phyloP scores from a whole-genome alignment of 2,888 invertebrate genomes.

The Altica lythri region DNA sequence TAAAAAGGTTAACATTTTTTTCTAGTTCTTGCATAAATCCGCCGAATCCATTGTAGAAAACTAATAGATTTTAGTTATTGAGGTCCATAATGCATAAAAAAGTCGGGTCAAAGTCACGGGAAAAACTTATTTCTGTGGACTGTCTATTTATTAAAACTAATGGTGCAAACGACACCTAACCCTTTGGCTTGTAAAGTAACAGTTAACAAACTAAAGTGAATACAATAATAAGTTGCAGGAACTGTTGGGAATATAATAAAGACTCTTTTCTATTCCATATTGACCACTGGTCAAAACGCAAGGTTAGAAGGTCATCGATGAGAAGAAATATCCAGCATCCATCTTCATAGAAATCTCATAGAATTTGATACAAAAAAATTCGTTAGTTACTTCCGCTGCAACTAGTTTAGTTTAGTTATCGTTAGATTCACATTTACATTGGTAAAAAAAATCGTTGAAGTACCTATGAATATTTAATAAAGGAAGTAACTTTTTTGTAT shows the following conservation, averaged over 20 bases:
- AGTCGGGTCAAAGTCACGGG: too few species aligned
- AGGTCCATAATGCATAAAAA: too few species aligned
- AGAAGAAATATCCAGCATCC: constrained; percentile 26
- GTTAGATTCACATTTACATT: too few species aligned
- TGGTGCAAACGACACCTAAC: neutral
- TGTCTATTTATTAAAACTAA: too few species aligned
- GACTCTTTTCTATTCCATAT: constrained; percentile 15
- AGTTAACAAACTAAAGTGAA: constrained; percentile 9
- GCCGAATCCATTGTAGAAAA: too few species aligned
- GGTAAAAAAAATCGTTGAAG: neutral
- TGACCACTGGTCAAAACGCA: constrained; percentile 29
- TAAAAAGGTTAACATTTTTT: too few species aligned
- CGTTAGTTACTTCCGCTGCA: constrained; percentile 26
- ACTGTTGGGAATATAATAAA: constrained; percentile 11
- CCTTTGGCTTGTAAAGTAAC: constrained; percentile 6
- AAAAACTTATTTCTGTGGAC: too few species aligned
- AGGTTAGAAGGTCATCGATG: constrained; percentile 15
- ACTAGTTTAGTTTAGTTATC: constrained; percentile 15
- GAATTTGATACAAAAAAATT: constrained; percentile 20
- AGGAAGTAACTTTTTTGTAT: constrained; percentile 11
- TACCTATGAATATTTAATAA: constrained; percentile 20
- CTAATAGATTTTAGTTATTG: too few species aligned
- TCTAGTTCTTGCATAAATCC: too few species aligned
- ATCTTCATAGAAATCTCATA: constrained; percentile 11
- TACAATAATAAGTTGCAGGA: constrained; percentile 20